Conservation (phyloP, 2,113 vertebrate genomes). For the Laticauda colubrina region DNA sequence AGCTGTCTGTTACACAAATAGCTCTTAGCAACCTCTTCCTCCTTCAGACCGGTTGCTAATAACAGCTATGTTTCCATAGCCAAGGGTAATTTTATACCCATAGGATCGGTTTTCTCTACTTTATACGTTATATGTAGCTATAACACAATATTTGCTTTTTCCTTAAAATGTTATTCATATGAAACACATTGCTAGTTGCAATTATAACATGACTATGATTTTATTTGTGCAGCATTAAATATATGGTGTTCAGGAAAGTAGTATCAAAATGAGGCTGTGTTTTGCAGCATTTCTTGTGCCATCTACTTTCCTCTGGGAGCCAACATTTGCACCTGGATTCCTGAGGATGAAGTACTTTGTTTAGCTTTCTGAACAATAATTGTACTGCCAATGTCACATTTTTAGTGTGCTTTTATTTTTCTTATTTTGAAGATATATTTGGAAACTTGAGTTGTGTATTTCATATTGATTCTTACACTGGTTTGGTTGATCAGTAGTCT, state of each 20-base stretch:
- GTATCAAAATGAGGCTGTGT: neutral
- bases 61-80: constrained; percentile 3
- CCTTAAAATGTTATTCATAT: neutral
- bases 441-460: neutral
- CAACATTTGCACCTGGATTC: neutral
- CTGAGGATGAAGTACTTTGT: neutral
- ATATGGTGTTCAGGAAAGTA: neutral
- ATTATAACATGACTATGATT: neutral
- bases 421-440: neutral
- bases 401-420: neutral
- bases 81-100: constrained; percentile 11
- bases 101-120: neutral
- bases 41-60: constrained; percentile 1
- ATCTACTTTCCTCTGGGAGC: neutral
- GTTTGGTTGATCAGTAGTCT: neutral
- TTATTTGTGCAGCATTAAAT: neutral
- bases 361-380: neutral
- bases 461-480: neutral
- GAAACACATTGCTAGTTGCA: neutral
- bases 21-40: neutral
- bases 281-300: neutral
- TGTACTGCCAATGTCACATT: neutral
- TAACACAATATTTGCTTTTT: neutral
- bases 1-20: neutral
- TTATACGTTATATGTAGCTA: neutral